Percentiles rank a stretch among this genome's conserved stretches.
Conservation (phyloP, 2,797 vertebrate genomes). For the Cephalopachus bancanus region DNA sequence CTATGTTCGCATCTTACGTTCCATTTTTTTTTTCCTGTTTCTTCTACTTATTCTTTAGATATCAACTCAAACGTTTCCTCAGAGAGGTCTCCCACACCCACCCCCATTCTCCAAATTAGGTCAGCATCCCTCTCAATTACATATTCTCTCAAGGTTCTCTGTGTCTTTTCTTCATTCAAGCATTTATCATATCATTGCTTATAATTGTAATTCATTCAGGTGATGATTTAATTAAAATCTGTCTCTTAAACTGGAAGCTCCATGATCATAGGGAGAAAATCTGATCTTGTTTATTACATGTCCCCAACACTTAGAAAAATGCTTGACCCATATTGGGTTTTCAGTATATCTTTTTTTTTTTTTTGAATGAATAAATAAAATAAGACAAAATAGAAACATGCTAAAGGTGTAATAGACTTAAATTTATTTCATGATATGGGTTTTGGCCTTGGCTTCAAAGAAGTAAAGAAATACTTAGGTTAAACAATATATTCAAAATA, state of each 20-base stretch:
- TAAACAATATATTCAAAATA: background rate
- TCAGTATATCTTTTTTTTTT: background rate
- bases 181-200: background rate
- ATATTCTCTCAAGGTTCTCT: background rate
- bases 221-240: slow-evolving; percentile 17
- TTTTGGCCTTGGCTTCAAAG: slow-evolving; percentile 49
- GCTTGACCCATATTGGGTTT: background rate
- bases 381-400: slow-evolving; percentile 8
- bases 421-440: background rate
- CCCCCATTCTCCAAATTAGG: background rate
- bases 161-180: slow-evolving; percentile 40
- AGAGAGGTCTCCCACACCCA: background rate
- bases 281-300: background rate
- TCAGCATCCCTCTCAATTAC: background rate
- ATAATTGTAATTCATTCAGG: background rate
- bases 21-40: background rate
- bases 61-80: background rate
- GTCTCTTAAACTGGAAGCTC: background rate
- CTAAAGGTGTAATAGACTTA: background rate
- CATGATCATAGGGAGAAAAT: background rate
- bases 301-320: background rate
- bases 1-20: background rate
- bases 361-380: background rate
- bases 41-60: background rate
- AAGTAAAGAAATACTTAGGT: background rate